Evolutionary conservation across 1,140 invertebrate genomes (phyloP), one percentile per base, ranked within the genome.

Genomic region (Drosophila kanapiae): DNA sequence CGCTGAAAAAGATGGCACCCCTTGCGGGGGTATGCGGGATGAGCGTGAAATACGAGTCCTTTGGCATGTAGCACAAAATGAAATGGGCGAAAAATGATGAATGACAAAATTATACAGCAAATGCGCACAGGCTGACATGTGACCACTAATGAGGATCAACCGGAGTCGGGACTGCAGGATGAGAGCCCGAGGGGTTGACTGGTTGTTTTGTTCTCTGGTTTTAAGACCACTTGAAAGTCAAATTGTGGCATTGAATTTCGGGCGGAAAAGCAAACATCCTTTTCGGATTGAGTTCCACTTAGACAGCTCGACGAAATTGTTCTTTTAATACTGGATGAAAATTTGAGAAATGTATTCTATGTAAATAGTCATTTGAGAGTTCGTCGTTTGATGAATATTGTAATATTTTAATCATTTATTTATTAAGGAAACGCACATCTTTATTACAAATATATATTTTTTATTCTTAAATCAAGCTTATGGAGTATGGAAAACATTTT

Each of bases 41-140:
- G 18, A 16, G 68, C 54, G 48, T 86, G 84, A 88, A 88, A 88
- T 84, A 90, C 84, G 85, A 88, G 81, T 90, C 78, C 81, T 88
- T 82, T 59, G 74, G 78, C 81, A 83, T 83, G 80, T 82, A 80
- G 80, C 80, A 63, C 56, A 74, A 85, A 80, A 77, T 80, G 72
- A 88, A 87, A 87, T 87, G 84, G 81, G 78, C 74, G 81, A 88
- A 88, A 84, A 88, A 88, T 88, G 78, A 88, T 88, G 84, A 90
- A 88, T 90, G 84, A 90, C 85, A 88, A 88, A 90, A 88, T 88
- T 88, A 88, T 88, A 84, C 84, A 90, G 85, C 77, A 88, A 87
- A 84, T 87, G 84, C 85, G 77, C 75, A 62, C 84, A 56, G 45
- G 43, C 81, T 81, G 84, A 88, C 85, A 88, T 88, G 84, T 90